Evolutionary conservation across 2,888 invertebrate genomes (phyloP).

Genomic region (Drosophila prostipennis): DNA sequence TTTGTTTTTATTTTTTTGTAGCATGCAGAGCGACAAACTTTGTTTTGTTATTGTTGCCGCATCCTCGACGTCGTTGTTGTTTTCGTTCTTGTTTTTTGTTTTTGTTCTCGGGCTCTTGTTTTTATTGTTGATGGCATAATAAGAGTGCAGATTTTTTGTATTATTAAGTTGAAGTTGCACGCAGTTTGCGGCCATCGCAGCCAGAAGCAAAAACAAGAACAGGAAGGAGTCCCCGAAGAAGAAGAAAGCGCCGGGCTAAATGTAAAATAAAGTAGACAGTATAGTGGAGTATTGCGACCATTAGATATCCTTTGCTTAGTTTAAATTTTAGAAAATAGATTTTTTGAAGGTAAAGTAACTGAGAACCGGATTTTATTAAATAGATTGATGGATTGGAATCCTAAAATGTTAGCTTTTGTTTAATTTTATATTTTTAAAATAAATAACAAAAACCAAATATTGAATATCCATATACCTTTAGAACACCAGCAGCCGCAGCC

Average conservation of each 20-base stretch:
- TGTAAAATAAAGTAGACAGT: constrained; percentile 50
- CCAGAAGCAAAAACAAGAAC: constrained; percentile 33
- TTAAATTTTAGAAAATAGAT: not conserved
- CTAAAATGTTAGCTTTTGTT: no score
- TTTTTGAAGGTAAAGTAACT: no score
- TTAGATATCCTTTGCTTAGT: not conserved
- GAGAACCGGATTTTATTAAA: no score
- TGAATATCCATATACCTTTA: not conserved
- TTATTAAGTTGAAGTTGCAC: constrained; percentile 73
- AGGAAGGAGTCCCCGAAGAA: constrained; percentile 16
- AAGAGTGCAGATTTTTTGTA: constrained; percentile 62
- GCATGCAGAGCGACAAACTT: constrained; percentile 41
- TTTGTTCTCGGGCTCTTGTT: constrained; percentile 52
- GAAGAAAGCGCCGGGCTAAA: constrained; percentile 8
- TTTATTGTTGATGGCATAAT: constrained; percentile 72
- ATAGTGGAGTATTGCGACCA: not conserved
- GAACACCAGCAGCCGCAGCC: not conserved
- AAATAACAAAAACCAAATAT: not conserved
- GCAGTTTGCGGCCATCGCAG: constrained; percentile 55
- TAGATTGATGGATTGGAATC: no score
- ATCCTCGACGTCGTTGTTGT: constrained; percentile 34
- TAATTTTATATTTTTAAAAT: no score
- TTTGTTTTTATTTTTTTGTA: constrained; percentile 5
- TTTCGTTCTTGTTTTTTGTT: constrained; percentile 51
- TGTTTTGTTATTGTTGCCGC: constrained; percentile 52